Conservation (phyloP, 2,888 invertebrate species). For the Sinhomidia bicolor region DNA sequence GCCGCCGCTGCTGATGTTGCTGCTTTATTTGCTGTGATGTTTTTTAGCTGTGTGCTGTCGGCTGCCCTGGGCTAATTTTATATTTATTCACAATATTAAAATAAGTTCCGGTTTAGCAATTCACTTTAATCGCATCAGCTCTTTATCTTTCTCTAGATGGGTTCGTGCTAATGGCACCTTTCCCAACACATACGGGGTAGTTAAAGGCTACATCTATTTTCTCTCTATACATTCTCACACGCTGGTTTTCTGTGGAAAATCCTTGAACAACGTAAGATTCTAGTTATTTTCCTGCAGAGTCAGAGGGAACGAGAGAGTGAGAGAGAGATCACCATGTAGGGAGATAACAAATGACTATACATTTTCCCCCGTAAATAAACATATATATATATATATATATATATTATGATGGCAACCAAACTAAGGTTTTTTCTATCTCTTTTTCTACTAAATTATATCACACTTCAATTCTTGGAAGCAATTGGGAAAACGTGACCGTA, state of each 20-base stretch:
- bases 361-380: background rate
- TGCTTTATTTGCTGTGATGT: too few species aligned
- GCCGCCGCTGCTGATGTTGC: too few species aligned
- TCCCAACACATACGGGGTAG: background rate
- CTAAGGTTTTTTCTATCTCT: background rate
- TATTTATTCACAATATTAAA: constrained; percentile 70
- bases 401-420: background rate
- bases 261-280: too few species aligned
- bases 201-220: too few species aligned
- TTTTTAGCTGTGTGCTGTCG: too few species aligned
- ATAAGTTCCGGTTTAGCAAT: constrained; percentile 61
- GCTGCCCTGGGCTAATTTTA: constrained; percentile 62
- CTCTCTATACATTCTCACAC: background rate
- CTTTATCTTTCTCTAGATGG: constrained; percentile 51
- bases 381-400: background rate
- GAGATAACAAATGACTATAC: background rate
- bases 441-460: background rate
- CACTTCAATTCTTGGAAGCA: constrained; percentile 21
- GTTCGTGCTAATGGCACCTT: constrained; percentile 56
- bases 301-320: too few species aligned
- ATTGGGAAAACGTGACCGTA: constrained; percentile 31
- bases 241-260: background rate
- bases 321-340: background rate
- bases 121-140: constrained; percentile 53
- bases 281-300: too few species aligned